A percentile compares a stretch with the other conserved stretches of the same genome.
Conservation (phyloP, 2,797 vertebrate species). For the Leptatherina wallacei region DNA sequence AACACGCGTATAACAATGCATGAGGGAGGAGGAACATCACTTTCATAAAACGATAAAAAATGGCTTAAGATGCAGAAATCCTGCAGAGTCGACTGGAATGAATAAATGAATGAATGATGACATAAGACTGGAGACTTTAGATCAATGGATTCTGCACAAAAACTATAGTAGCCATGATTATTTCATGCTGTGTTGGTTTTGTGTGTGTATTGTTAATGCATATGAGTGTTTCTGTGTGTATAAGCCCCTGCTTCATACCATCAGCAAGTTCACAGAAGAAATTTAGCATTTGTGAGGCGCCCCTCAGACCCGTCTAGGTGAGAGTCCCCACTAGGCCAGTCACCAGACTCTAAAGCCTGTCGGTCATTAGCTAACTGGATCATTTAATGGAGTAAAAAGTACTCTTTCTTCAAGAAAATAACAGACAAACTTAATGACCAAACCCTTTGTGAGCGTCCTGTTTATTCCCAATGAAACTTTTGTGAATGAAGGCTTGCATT, state of each 20-base stretch:
- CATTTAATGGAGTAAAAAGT: neutral
- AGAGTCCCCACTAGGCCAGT: neutral
- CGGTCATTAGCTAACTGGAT: no score
- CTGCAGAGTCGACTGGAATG: no score
- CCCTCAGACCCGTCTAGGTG: no score
- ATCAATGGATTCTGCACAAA: no score
- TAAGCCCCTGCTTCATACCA: neutral
- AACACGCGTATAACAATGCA: no score
- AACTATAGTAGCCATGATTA: neutral
- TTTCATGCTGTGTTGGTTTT: neutral
- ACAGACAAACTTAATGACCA: neutral
- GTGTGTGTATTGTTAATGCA: neutral
- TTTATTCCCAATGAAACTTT: neutral
- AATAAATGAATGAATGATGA: neutral
- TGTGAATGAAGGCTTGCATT: constrained; percentile 2
- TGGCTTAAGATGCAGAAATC: neutral
- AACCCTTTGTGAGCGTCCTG: neutral
- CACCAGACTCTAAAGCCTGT: no score
- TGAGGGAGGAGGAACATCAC: no score
- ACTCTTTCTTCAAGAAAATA: neutral
- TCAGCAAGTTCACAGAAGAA: neutral
- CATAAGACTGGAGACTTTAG: neutral
- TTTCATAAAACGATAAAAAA: no score
- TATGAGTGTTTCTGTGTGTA: neutral
- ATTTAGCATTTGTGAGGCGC: no score